Base-by-base conservation (phyloP, 2,888 invertebrate species). In the Idaea dimidiata region DNA sequence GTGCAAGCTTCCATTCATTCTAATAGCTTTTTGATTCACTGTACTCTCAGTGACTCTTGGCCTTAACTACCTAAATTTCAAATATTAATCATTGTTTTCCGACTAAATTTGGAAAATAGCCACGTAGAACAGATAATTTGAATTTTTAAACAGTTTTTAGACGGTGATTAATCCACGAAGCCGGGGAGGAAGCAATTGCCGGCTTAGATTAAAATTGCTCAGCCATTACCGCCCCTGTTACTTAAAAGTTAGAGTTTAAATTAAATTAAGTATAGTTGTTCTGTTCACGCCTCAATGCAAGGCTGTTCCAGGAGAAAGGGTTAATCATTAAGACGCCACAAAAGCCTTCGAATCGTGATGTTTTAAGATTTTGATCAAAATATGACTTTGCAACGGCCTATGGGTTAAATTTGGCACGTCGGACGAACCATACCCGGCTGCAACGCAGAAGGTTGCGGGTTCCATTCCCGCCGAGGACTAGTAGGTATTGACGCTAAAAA, bases 141-240 rank as follows among this genome's bases (percentile, higher is more conserved):
- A 86, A 88, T 87, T 84, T 86, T 87, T 86, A 85, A 88, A 83
- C 80, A 84, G 77, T 71, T 79, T 68, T 73, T 75, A 75, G 76
- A 79, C 71, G 71, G 74, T 80, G 79, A 84, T 88, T 87, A 86
- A 84, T 85, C 81, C 74, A 64, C 65, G 64, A 62, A 62, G 63
- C 31, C 10, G 17, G 56, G 18, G 18, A 18, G 18, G 56, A 18
- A 56, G 56, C 56, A 17, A 56, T 56, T 56, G 61, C 71, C 75
- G 58, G 68, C 65, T 63, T 75, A 73, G 75, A 74, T 53, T 57
- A 58, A 6, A 72, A 74, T 70, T 60, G 62, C 58, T 69, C 66
- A 68, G 24, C 63, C 68, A 72, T 76, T 79, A 77, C 77, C 33
- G 61, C 58, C 31, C 56, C 55, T 54, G 16, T 18, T 53, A 3